Evolutionary conservation across 2,888 invertebrate genomes (phyloP).

Genomic region (Temnothorax unifasciatus): DNA sequence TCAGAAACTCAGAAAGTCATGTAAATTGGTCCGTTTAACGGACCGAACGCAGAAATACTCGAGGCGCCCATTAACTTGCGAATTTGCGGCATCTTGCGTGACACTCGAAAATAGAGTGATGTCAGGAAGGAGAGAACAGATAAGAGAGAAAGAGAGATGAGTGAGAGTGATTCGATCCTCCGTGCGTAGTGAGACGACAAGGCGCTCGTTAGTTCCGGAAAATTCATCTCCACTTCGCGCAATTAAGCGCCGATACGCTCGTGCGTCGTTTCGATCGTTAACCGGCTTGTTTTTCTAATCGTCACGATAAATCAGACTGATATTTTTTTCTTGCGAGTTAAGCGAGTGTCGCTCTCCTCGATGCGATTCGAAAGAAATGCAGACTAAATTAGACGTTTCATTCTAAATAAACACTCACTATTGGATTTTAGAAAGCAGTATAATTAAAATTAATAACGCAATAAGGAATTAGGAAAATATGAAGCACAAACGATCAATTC

Average conservation of each 20-base stretch:
- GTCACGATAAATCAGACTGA: constrained; percentile 42
- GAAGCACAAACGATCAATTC: constrained; percentile 70
- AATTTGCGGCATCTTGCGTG: constrained; percentile 44
- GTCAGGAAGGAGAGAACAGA: constrained; percentile 45
- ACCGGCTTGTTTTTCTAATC: constrained; percentile 60
- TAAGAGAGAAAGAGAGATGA: constrained; percentile 52
- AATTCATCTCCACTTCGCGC: constrained; percentile 76
- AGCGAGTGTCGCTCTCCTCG: neutral
- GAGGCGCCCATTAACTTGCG: constrained; percentile 71
- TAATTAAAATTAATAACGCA: neutral
- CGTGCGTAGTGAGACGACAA: constrained; percentile 58
- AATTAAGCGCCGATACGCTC: constrained; percentile 67
- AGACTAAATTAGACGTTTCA: neutral
- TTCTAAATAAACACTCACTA: neutral
- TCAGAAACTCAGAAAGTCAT: constrained; percentile 67
- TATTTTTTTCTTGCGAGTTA: neutral
- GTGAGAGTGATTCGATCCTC: constrained; percentile 61
- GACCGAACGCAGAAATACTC: constrained; percentile 76
- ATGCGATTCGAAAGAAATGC: neutral
- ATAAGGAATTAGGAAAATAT: neutral
- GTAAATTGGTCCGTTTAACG: constrained; percentile 73
- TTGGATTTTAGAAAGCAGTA: neutral
- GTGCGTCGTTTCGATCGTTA: constrained; percentile 69
- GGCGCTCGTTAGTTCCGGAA: constrained; percentile 81
- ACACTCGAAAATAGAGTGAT: constrained; percentile 59